Evolutionary conservation across 2,888 invertebrate genomes (phyloP), one percentile per base, ranked within the genome.

Genomic region (Galerucella nymphaeae): DNA sequence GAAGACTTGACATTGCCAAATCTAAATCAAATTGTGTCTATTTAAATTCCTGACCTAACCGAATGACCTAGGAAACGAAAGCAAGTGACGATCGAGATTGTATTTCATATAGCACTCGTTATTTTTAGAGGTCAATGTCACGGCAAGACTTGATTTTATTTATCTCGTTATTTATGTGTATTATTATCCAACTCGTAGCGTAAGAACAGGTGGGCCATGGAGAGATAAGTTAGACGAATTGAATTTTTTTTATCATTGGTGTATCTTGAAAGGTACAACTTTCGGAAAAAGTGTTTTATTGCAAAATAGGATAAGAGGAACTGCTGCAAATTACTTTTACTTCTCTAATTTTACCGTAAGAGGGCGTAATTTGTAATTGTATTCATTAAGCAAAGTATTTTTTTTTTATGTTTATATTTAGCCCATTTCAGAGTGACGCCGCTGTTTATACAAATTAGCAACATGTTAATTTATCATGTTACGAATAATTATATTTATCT

Each of bases 41-140:
- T 69, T 66, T 62, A 38, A 62, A 69, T 69, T 69, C 64, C 68
- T 68, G 59, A 72, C 67, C 67, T 55, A 71, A 71, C 66, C 55
- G 53, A 57, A 18, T 67, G 67, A 63, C 70, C 62, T 69, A 69
- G 50, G 68, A 61, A 63, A 63, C 58, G 55, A 30, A 55, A 61
- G 53, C 20, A 20, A 68, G 38, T 42, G 61, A 42, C 61, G 61
- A 62, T 41, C 67, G 64, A 68, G 67, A 68, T 68, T 62, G 58
- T 57, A 59, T 68, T 68, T 68, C 72, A 48, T 71, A 57, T n/a
- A 67, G 66, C 45, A 62, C 59, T 68, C 20, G 48, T 63, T 64
- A 67, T 72, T 58, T 58, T 66, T 55, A 63, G 67, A 64, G 72
- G 72, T 72, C 72, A 72, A 72, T 68, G 72, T 72, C 72, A 72